These are phyloP conservation scores for Lethocerus indicus DNA, from an alignment of 1,140 invertebrate species.

Conservation along the genomic window DNA sequence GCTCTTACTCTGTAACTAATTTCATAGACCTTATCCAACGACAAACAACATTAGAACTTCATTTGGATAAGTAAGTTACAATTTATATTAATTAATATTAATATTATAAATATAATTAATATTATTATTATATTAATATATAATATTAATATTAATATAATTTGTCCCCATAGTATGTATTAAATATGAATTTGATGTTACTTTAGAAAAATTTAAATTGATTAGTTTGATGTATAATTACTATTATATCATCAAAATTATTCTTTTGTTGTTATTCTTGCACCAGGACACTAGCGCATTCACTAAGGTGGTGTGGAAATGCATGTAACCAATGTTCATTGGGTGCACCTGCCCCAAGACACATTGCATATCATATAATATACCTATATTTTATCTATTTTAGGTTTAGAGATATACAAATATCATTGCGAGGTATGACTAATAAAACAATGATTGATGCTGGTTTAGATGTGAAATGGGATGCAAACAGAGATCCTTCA, in stretches of 20 bases:
- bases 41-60: conserved; percentile 36
- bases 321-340: no score
- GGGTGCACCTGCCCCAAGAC: no score
- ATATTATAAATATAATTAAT: not conserved
- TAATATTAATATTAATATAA: not conserved
- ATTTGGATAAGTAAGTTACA: conserved; percentile 49
- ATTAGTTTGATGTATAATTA: not conserved
- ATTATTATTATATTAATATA: not conserved
- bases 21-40: conserved; percentile 22
- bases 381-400: conserved; percentile 11
- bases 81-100: not conserved
- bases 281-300: not conserved
- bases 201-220: not conserved
- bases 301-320: no score
- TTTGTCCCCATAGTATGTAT: not conserved
- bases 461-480: conserved; percentile 57
- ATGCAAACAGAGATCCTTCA: conserved; percentile 60
- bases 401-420: conserved; percentile 52
- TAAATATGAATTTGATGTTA: not conserved
- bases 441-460: conserved; percentile 37
- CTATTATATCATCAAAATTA: not conserved
- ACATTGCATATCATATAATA: not conserved
- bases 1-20: conserved; percentile 37
- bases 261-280: not conserved
- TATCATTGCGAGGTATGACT: conserved; percentile 38